Base-by-base conservation (phyloP, 2,797 vertebrate species). In the Rhabdophis nuchalis region DNA sequence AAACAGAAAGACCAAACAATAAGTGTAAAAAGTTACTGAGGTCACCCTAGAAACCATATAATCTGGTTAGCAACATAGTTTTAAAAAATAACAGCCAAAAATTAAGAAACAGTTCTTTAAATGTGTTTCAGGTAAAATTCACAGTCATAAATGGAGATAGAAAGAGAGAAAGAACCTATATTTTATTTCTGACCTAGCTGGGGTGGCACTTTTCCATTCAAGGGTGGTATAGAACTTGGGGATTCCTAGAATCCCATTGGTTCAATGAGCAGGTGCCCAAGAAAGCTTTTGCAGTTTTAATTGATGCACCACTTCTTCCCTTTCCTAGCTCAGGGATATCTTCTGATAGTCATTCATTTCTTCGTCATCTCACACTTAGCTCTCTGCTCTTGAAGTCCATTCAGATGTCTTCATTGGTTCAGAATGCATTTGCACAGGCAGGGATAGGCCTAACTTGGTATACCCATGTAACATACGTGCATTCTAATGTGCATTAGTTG, bases 11-110 rank as follows among this genome's bases (percentile, higher is more conserved):
- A 50, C 89, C 85, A 85, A 92, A 93, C 41, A 94, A 60, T 92
- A 95, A 93, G 91, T 93, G 93, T 94, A 85, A 89, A 95, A 94
- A 91, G 90, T 94, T 5, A 94, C 86, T 64, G 94, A 93, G 77
- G 94, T 50, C 23, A 20, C 77, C 91, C 54, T 94, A 94, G 86
- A 64, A 86, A 87, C 93, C 93, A 94, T 90, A 91, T 92, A 53
- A 92, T 94, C 86, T 86, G 85, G 88, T 91, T 93, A 91, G 92
- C 3, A 93, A 13, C 23, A 56, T 18, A 56, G 53, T 29, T 86
- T 0, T 0, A 54, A 87, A 53, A 53, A 77, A 86, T 90, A 93
- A 89, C 16, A 72, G 23, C 57, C 27, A 86, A 1, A 0, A 36
- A 91, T 64, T 53, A 95, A 92, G n/a, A 92, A 32, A 56, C 41